phyloP scores from a whole-genome alignment of 2,113 vertebrate genomes.

The Shinisaurus crocodilurus region DNA sequence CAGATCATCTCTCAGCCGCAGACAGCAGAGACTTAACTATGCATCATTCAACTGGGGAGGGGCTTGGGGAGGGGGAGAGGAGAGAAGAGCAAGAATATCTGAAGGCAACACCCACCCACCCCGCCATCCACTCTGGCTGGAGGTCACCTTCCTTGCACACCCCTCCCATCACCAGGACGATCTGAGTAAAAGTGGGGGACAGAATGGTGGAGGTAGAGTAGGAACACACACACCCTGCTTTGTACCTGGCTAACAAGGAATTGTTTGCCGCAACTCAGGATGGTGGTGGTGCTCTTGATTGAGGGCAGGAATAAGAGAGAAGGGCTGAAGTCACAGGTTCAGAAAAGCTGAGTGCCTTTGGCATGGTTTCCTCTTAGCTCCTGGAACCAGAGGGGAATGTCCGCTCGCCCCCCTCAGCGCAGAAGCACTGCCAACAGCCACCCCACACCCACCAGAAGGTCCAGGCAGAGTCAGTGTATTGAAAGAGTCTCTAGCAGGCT shows the following conservation, averaged over 20 bases:
- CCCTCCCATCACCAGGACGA: neutral
- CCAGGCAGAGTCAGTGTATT: neutral
- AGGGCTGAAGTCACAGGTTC: neutral
- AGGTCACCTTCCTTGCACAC: neutral
- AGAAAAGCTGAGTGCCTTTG: slow-evolving; percentile 19
- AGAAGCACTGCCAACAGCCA: neutral
- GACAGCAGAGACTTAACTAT: neutral
- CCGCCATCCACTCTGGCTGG: no score
- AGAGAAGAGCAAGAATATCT: neutral
- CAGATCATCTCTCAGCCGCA: neutral
- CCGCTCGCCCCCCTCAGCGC: fast-evolving
- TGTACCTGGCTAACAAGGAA: neutral
- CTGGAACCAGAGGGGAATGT: fast-evolving
- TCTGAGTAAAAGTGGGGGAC: no score
- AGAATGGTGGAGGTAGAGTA: neutral
- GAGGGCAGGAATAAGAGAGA: no score
- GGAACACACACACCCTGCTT: neutral
- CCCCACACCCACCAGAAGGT: neutral
- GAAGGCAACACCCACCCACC: no score
- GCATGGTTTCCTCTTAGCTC: fast-evolving
- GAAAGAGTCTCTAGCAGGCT: neutral
- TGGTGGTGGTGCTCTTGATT: no score
- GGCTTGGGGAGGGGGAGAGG: neutral
- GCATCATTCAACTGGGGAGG: neutral
- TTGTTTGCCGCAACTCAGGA: neutral